Conservation (phyloP, 2,888 invertebrate species). For the Eristalis arbustorum region DNA sequence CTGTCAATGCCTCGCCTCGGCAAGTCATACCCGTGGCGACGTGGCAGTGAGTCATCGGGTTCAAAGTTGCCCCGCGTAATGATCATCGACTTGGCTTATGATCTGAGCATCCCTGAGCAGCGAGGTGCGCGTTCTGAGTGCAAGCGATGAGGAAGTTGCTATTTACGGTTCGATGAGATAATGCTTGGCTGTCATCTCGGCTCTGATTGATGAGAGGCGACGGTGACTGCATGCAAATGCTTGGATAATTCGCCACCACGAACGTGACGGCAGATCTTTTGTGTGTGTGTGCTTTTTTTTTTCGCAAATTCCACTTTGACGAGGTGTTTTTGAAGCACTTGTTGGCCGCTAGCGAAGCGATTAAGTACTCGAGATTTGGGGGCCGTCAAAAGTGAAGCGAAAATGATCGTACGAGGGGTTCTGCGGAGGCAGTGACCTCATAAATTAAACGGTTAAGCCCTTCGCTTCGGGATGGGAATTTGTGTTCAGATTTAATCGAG, state of each 20-base stretch:
- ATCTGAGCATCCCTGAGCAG: constrained; percentile 27
- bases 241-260: not conserved
- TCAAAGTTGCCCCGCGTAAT: not conserved
- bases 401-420: not conserved
- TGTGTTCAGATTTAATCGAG: not conserved
- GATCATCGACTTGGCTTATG: constrained; percentile 50
- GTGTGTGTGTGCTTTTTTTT: not conserved
- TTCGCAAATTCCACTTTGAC: not conserved
- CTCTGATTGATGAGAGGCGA: not conserved
- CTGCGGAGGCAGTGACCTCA: not conserved
- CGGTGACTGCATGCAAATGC: constrained; percentile 12
- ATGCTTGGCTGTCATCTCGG: constrained; percentile 21
- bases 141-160: constrained; percentile 57
- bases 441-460: not conserved
- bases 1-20: constrained; percentile 37
- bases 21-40: constrained; percentile 28
- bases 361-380: not conserved
- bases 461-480: not conserved
- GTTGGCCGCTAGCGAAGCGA: not conserved
- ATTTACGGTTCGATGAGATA: constrained; percentile 57
- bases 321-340: not conserved
- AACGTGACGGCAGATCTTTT: not conserved
- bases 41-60: constrained; percentile 40
- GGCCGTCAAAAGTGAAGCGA: not conserved
- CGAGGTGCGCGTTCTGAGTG: constrained; percentile 16